Evolutionary conservation across 53 echinoderm and acorn worm species (phyloP).

Genomic region (Echinarachnius parma): DNA sequence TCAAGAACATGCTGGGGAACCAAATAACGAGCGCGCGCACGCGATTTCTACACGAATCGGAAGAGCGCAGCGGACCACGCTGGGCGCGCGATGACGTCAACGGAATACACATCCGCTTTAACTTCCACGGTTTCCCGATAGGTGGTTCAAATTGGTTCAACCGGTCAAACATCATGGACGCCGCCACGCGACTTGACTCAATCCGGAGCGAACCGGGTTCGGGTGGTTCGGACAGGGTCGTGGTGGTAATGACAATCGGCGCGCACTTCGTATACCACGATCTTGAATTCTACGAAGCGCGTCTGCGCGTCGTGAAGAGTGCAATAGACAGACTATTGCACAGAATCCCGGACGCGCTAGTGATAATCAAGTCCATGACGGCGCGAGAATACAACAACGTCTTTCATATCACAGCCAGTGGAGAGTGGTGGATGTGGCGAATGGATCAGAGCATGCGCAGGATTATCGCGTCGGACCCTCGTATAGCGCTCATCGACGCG

Average conservation of each 20-base stretch:
- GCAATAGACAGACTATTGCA: slow-evolving; percentile 17
- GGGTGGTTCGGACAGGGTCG: background rate
- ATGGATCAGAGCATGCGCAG: slow-evolving; percentile 21
- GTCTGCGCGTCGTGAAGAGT: slow-evolving; percentile 11
- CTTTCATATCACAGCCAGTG: slow-evolving; percentile 10
- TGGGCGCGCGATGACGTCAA: slow-evolving; percentile 17
- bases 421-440: slow-evolving; percentile 44
- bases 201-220: background rate
- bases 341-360: slow-evolving; percentile 9
- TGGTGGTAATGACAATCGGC: slow-evolving; percentile 23
- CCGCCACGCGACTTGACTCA: slow-evolving; percentile 15
- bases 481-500: slow-evolving; percentile 25
- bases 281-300: slow-evolving; percentile 16
- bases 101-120: slow-evolving; percentile 16
- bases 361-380: slow-evolving; percentile 27
- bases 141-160: slow-evolving; percentile 39
- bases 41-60: slow-evolving; percentile 30
- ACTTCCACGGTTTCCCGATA: slow-evolving; percentile 38
- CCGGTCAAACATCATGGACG: slow-evolving; percentile 20
- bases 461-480: slow-evolving; percentile 3
- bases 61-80: slow-evolving; percentile 22
- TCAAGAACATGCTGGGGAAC: background rate
- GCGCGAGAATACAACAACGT: slow-evolving; percentile 1
- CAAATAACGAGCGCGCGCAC: slow-evolving; percentile 21
- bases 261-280: slow-evolving; percentile 36